Evolutionary conservation across 2,888 invertebrate species (phyloP), one percentile per base, ranked within the genome.

Genomic region (Ephialtes manifestator): DNA sequence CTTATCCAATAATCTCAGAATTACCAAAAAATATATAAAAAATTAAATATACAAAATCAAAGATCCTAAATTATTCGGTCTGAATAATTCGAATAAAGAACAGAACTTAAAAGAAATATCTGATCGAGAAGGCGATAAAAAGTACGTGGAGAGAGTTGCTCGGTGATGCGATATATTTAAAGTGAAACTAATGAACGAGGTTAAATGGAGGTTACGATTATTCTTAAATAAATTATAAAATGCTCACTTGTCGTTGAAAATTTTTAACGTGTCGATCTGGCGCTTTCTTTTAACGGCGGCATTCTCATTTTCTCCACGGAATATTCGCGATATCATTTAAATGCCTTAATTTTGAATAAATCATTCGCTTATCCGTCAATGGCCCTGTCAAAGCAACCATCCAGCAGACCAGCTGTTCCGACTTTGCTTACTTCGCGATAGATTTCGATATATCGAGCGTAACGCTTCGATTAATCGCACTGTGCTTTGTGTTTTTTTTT

Each of bases 191-290:
- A 75, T 58, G 76, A 86, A 77, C 68, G 86, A 92, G 92, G 90
- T 92, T 92, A 92, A 90, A 60, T 43, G 15, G 83, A 89, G 82
- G 81, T 88, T 86, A 87, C 46, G 71, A 80, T 63, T 53, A 4
- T 20, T 20, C 1, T 24, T 20, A 43, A 53, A 51, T 72, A 55
- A 31, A 53, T 10, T 48, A 58, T 8, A 46, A 31, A 89, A 79
- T 65, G 86, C 95, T 95, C 94, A 96, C 96, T 97, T 96, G 89
- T 97, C 97, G 93, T 97, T 97, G 92, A 97, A 97, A 89, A 97
- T 96, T 95, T 97, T 97, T 87, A 97, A 93, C 5, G 97, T 97
- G 92, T 97, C 97, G 88, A 97, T 97, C 95, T 97, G 97, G 39
- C 96, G 95, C 94, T 96, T 96, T 92, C 97, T 92, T 89, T 94